Evolutionary conservation across 2,113 vertebrate genomes (phyloP).

Genomic region (Neogobius melanostomus): DNA sequence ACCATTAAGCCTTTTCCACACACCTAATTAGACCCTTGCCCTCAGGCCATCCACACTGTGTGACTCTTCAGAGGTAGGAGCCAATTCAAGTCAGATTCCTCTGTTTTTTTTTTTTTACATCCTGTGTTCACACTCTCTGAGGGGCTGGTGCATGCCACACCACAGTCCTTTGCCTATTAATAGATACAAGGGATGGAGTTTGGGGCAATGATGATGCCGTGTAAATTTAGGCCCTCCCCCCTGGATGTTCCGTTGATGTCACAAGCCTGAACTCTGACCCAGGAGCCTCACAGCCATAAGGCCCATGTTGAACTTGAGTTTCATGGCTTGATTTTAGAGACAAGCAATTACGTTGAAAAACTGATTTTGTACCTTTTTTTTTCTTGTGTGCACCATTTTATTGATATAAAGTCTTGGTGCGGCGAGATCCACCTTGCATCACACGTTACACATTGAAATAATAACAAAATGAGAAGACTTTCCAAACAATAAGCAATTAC

Average conservation of each 20-base stretch:
- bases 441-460: neutral
- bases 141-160: conserved; percentile 57
- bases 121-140: conserved; percentile 58
- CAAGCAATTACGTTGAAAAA: neutral
- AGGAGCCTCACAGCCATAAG: conserved; percentile 47
- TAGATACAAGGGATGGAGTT: conserved; percentile 60
- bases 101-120: conserved; percentile 55
- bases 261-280: conserved; percentile 70
- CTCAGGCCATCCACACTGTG: conserved; percentile 44
- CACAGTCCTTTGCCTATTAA: conserved; percentile 72
- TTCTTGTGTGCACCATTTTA: neutral
- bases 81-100: conserved; percentile 63
- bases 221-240: conserved; percentile 71
- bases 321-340: neutral
- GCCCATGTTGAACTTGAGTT: conserved; percentile 62
- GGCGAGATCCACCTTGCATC: neutral
- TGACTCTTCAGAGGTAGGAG: conserved; percentile 40
- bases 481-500: neutral
- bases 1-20: conserved; percentile 32
- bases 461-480: neutral
- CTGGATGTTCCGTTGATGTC: conserved; percentile 67
- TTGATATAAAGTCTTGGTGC: neutral
- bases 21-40: conserved; percentile 48
- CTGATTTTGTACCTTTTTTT: neutral
- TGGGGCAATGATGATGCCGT: conserved; percentile 57